A percentile compares a stretch with the other conserved stretches of the same genome.
phyloP scores from a whole-genome alignment of 2,797 vertebrate genomes.

The Mus minutoides region DNA sequence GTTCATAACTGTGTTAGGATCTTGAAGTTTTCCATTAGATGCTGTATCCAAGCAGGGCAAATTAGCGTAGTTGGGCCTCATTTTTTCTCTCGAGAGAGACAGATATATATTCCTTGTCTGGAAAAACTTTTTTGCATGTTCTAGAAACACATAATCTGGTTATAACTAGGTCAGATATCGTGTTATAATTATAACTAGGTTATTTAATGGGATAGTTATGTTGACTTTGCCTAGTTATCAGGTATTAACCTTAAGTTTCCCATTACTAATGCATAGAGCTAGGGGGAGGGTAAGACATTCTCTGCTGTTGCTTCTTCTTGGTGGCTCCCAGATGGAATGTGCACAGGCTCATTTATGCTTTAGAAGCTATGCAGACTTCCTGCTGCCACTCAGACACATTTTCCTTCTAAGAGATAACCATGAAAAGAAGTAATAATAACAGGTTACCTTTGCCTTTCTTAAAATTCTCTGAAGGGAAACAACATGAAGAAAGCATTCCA shows the following conservation, averaged over 20 bases:
- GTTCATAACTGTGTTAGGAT: not conserved
- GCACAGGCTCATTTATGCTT: rapidly evolving
- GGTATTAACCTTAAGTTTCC: not conserved
- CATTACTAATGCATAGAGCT: not conserved
- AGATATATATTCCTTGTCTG: rapidly evolving
- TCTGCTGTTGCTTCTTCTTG: no score
- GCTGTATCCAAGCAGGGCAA: not conserved
- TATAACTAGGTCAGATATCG: not conserved
- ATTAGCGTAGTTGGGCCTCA: not conserved
- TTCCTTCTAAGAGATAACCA: slow-evolving; percentile 56
- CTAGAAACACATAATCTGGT: not conserved
- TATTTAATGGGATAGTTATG: not conserved
- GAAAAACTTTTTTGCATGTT: not conserved
- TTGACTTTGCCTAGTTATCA: not conserved
- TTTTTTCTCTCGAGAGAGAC: not conserved
- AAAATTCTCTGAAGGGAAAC: slow-evolving; percentile 70
- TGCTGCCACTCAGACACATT: slow-evolving; percentile 38
- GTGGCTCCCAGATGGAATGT: rapidly evolving
- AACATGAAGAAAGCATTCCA: slow-evolving; percentile 74
- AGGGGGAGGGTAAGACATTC: not conserved
- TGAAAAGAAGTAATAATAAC: not conserved
- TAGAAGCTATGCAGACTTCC: not conserved
- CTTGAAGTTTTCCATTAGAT: not conserved
- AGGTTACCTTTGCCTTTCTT: slow-evolving; percentile 74
- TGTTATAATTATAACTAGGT: not conserved